Evolutionary conservation across 2,113 vertebrate species (phyloP).

Genomic region (Hyaena hyaena): DNA sequence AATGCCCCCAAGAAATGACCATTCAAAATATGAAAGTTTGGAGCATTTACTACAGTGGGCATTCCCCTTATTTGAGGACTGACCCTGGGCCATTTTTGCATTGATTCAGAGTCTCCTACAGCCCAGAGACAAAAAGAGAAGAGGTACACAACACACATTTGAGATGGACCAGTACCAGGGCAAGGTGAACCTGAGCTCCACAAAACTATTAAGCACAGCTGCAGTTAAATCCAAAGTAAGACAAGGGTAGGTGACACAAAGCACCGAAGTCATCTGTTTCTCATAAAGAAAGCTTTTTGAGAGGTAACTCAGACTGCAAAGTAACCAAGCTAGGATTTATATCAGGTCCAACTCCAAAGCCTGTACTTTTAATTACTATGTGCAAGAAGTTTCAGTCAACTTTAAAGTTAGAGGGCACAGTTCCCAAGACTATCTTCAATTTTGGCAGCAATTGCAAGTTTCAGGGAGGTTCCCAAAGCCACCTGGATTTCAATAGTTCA

Average conservation of each 20-base stretch:
- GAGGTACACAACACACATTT: not conserved
- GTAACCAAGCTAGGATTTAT: not conserved
- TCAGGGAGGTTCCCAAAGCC: not conserved
- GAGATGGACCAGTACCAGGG: not conserved
- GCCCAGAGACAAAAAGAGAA: not conserved
- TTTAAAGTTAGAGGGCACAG: not conserved
- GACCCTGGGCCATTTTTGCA: not conserved
- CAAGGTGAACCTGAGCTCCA: not conserved
- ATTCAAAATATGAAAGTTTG: not conserved
- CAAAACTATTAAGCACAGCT: not conserved
- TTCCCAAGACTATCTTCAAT: not conserved
- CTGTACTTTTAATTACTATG: not conserved
- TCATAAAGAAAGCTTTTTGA: not conserved
- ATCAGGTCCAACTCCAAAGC: not conserved
- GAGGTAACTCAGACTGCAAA: not conserved
- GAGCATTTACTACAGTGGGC: not conserved
- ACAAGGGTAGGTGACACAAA: not conserved
- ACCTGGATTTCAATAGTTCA: not conserved
- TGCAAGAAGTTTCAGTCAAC: not conserved
- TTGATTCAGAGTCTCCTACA: not conserved
- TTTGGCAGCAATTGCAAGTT: constrained; percentile 6
- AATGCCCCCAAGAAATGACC: not conserved
- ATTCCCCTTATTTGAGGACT: not conserved
- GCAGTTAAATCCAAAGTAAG: not conserved
- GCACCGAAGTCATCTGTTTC: not conserved